phyloP scores from a whole-genome alignment of 1,140 invertebrate species.

The Lepidotrigona ventralis region DNA sequence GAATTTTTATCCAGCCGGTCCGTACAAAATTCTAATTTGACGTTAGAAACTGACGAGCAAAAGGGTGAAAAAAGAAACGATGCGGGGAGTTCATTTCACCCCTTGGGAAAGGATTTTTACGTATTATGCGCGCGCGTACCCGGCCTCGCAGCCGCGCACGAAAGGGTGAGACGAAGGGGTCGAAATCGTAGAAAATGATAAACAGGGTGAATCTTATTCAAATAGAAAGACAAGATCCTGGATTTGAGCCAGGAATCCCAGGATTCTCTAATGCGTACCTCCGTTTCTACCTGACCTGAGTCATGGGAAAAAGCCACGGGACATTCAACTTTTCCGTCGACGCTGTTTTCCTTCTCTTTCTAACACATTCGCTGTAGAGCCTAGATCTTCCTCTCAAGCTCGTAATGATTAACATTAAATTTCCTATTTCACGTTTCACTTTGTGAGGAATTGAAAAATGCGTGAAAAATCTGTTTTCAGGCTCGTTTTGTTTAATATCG shows the following conservation, averaged over 20 bases:
- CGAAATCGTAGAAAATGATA: conserved; percentile 76
- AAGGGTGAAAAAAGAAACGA: conserved; percentile 56
- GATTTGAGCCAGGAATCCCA: conserved; percentile 68
- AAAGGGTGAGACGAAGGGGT: conserved; percentile 61
- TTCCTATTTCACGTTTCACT: background rate
- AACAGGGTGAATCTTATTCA: conserved; percentile 79
- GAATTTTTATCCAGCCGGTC: conserved; percentile 70
- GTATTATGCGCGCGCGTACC: conserved; percentile 53
- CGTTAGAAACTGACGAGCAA: conserved; percentile 69
- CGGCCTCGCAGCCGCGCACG: conserved; percentile 33
- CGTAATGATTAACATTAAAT: too few relatives aligned
- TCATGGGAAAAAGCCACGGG: conserved; percentile 73
- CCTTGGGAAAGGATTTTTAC: conserved; percentile 76
- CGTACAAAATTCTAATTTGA: conserved; percentile 78
- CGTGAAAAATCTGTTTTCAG: too few relatives aligned
- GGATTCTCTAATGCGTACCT: conserved; percentile 48
- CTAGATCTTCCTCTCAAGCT: too few relatives aligned
- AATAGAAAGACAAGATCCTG: conserved; percentile 76
- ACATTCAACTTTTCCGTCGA: conserved; percentile 57
- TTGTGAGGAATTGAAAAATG: background rate
- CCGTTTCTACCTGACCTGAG: conserved; percentile 70
- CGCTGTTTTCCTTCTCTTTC: conserved; percentile 28
- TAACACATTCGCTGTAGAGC: conserved; percentile 18
- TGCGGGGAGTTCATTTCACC: conserved; percentile 66
- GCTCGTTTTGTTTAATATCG: too few relatives aligned